phyloP scores from a whole-genome alignment of 2,888 invertebrate species.

The Pantelozetes paolii region DNA sequence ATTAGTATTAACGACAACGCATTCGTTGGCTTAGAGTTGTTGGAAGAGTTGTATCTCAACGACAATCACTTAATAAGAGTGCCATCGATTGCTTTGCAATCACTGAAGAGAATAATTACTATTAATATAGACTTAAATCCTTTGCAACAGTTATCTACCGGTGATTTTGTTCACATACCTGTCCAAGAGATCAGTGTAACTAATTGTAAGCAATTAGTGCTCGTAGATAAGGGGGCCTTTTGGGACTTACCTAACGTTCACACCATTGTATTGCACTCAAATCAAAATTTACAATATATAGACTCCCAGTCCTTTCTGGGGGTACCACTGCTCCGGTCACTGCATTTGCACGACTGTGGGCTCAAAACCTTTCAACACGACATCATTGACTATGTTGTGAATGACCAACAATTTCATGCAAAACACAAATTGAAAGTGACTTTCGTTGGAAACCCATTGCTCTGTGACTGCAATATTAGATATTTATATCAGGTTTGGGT shows the following conservation, averaged over 20 bases:
- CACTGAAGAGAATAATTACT: constrained; percentile 45
- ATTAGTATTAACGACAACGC: constrained; percentile 50
- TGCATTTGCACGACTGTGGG: constrained; percentile 54
- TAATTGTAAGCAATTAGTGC: constrained; percentile 52
- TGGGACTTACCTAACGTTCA: constrained; percentile 52
- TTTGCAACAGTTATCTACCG: constrained; percentile 47
- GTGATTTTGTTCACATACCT: constrained; percentile 50
- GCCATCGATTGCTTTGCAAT: constrained; percentile 45
- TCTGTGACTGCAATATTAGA: constrained; percentile 55
- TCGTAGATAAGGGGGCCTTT: constrained; percentile 53
- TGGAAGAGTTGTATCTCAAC: constrained; percentile 48
- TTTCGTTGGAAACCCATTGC: constrained; percentile 54
- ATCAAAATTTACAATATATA: constrained; percentile 52
- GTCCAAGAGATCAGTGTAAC: constrained; percentile 52
- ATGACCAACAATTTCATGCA: background rate
- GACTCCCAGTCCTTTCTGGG: constrained; percentile 53
- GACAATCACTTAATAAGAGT: constrained; percentile 45
- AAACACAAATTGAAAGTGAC: constrained; percentile 49
- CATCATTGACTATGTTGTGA: constrained; percentile 46
- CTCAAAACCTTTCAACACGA: constrained; percentile 52
- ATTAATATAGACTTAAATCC: constrained; percentile 49
- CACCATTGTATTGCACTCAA: constrained; percentile 53
- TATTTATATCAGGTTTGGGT: constrained; percentile 45
- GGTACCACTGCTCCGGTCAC: constrained; percentile 51
- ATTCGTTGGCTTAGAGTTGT: constrained; percentile 50